Conservation (phyloP, 2,797 vertebrate species). For the Dipus sagitta region DNA sequence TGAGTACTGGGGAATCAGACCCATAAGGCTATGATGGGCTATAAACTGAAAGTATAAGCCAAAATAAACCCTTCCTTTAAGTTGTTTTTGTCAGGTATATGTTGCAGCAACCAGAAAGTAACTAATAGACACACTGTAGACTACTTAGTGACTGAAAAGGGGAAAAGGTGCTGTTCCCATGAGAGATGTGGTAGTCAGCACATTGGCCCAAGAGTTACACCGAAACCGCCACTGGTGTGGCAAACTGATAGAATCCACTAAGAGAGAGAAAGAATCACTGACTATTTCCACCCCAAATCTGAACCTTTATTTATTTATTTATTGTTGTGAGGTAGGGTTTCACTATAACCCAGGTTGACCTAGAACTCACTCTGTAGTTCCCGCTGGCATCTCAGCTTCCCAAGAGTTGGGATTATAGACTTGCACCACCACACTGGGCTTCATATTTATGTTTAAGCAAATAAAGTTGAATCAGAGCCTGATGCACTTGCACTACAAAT, state of each 20-base stretch:
- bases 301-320: background rate
- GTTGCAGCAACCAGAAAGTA: no score
- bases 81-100: no score
- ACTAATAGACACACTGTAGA: background rate
- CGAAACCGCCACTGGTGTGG: background rate
- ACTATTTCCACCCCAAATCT: background rate
- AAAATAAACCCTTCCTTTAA: no score
- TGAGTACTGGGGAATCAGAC: no score
- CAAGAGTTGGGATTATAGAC: no score
- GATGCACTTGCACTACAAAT: background rate
- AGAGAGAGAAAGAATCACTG: background rate
- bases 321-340: no score
- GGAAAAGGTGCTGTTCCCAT: background rate
- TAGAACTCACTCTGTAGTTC: no score
- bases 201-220: background rate
- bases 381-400: no score
- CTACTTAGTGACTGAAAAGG: background rate
- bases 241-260: background rate
- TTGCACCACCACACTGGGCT: no score
- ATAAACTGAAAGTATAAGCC: no score
- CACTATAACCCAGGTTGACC: no score
- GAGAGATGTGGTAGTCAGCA: background rate
- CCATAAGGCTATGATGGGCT: no score
- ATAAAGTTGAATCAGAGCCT: background rate
- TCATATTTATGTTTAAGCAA: conserved; percentile 39